phyloP scores from a whole-genome alignment of 1,140 invertebrate species.

The Drosophila pallidifrons region DNA sequence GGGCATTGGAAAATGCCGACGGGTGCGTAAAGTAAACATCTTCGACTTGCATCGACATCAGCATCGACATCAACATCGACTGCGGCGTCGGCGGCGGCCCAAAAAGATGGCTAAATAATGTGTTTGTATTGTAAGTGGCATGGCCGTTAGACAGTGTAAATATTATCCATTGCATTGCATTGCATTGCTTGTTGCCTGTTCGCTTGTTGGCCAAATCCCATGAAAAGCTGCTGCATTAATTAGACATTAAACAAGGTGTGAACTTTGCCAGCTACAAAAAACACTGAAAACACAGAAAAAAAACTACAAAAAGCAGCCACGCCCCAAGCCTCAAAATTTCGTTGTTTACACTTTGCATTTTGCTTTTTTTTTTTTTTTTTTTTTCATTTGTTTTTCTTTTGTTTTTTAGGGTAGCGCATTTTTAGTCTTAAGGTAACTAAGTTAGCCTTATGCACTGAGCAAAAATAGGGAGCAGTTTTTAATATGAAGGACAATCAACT shows the following conservation, averaged over 20 bases:
- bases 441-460: too few relatives aligned
- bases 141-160: conserved; percentile 70
- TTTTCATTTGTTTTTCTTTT: background rate
- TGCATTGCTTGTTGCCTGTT: conserved; percentile 9
- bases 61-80: background rate
- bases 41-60: background rate
- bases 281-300: background rate
- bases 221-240: conserved; percentile 77
- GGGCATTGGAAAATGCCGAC: conserved; percentile 70
- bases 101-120: conserved; percentile 84
- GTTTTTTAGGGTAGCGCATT: too few relatives aligned
- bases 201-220: conserved; percentile 16
- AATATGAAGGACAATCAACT: too few relatives aligned
- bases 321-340: conserved; percentile 48
- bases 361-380: conserved; percentile 4
- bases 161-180: conserved; percentile 46
- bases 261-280: conserved; percentile 68
- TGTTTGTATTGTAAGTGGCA: conserved; percentile 79
- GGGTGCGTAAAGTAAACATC: conserved; percentile 84
- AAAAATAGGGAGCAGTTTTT: too few relatives aligned
- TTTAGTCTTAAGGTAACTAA: too few relatives aligned
- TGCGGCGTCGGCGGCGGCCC: conserved; percentile 55
- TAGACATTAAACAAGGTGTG: conserved; percentile 82
- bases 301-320: conserved; percentile 38
- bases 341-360: conserved; percentile 61